Evolutionary conservation across 2,113 vertebrate species (phyloP).

Genomic region (Macrotus californicus): DNA sequence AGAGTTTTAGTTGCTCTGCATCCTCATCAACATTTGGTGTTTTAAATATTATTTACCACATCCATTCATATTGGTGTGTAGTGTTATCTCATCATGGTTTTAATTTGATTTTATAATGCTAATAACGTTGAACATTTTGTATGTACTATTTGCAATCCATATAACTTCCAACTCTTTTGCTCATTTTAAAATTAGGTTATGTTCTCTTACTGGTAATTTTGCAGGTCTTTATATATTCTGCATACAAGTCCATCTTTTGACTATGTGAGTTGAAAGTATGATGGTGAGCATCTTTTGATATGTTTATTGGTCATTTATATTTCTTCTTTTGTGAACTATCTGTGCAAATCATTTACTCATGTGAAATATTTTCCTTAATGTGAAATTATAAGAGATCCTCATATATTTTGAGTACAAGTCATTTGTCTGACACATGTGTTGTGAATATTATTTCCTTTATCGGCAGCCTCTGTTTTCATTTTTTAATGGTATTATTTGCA

Average conservation of each 20-base stretch:
- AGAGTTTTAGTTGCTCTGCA: not conserved
- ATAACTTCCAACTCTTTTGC: not conserved
- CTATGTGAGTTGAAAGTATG: not conserved
- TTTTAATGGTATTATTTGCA: not conserved
- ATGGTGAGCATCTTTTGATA: not conserved
- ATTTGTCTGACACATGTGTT: not conserved
- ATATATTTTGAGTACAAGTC: not conserved
- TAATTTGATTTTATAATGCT: not conserved
- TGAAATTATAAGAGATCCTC: not conserved
- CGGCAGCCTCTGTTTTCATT: not conserved
- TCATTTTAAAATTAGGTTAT: not conserved
- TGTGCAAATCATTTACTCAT: not conserved
- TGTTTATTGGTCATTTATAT: not conserved
- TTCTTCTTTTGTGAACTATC: not conserved
- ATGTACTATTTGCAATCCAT: not conserved
- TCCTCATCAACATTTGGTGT: not conserved
- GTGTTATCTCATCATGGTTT: not conserved
- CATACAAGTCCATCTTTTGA: not conserved
- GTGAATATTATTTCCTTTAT: not conserved
- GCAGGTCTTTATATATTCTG: not conserved
- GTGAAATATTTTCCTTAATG: not conserved
- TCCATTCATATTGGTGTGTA: not conserved
- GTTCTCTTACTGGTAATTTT: not conserved
- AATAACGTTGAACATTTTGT: not conserved
- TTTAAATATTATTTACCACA: not conserved